phyloP scores from a whole-genome alignment of 2,797 vertebrate genomes.

The Nothura maculosa region DNA sequence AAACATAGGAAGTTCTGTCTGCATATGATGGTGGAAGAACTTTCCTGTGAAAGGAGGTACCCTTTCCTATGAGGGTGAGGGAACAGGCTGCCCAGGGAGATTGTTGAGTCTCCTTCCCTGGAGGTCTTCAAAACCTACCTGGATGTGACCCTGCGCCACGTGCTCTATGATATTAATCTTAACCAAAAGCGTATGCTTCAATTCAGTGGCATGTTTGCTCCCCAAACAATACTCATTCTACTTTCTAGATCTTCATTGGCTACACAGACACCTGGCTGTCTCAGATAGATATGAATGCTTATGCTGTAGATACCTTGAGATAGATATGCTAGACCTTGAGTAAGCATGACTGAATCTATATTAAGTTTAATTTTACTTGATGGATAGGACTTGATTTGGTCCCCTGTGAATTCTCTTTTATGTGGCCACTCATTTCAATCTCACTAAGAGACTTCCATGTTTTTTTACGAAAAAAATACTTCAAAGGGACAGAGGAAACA shows the following conservation, averaged over 20 bases:
- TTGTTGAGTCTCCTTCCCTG: too few relatives aligned
- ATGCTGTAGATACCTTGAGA: rapidly evolving
- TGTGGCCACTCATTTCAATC: not conserved
- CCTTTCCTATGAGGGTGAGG: too few relatives aligned
- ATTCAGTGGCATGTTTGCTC: not conserved
- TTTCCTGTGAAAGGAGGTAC: too few relatives aligned
- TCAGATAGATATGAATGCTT: not conserved
- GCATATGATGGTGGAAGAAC: too few relatives aligned
- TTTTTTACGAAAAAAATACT: not conserved
- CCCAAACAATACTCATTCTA: rapidly evolving
- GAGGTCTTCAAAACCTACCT: too few relatives aligned
- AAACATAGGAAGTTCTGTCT: too few relatives aligned
- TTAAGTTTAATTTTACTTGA: not conserved
- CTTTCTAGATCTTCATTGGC: not conserved
- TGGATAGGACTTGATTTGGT: not conserved
- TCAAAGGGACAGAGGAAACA: not conserved
- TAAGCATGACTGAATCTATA: not conserved
- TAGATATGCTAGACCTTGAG: not conserved
- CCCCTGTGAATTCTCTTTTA: not conserved
- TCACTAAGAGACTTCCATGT: not conserved
- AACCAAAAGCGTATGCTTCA: not conserved
- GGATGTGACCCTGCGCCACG: too few relatives aligned
- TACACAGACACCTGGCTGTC: not conserved
- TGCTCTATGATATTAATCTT: not conserved
- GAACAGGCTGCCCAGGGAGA: too few relatives aligned